Conservation (phyloP, 2,113 vertebrate species). For the Isurus oxyrinchus region DNA sequence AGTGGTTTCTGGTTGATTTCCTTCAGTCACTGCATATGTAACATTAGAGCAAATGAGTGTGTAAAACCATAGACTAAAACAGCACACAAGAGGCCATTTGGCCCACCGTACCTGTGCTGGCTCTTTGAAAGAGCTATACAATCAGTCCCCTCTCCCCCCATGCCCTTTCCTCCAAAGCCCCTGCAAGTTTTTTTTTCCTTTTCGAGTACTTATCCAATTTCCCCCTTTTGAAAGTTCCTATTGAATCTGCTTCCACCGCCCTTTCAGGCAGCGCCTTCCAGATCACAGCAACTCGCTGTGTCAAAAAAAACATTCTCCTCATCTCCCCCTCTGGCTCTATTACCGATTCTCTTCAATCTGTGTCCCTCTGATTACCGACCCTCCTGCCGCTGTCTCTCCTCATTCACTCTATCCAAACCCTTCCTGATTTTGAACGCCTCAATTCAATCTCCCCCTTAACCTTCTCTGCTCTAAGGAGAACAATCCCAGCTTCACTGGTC, state of each 20-base stretch:
- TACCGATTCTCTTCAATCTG: neutral
- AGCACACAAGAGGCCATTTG: neutral
- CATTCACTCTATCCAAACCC: neutral
- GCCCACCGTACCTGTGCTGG: neutral
- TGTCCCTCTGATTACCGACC: neutral
- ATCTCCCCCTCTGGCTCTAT: neutral
- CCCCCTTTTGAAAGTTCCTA: neutral
- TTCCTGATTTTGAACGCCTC: neutral
- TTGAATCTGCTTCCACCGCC: neutral
- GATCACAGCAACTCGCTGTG: neutral
- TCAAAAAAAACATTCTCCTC: neutral
- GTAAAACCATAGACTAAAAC: neutral
- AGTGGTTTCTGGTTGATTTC: neutral
- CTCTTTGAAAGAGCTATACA: neutral
- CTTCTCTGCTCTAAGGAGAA: neutral
- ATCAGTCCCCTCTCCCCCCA: neutral
- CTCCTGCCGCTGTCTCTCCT: neutral
- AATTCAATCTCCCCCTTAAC: neutral
- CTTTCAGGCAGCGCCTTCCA: neutral
- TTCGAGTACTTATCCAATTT: neutral
- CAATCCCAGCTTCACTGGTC: neutral
- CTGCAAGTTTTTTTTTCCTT: neutral
- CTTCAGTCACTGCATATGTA: neutral
- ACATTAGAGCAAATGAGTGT: neutral
- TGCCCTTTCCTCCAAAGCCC: neutral